phyloP scores from a whole-genome alignment of 2,797 vertebrate species.

The Melanotaenia pygmaea region DNA sequence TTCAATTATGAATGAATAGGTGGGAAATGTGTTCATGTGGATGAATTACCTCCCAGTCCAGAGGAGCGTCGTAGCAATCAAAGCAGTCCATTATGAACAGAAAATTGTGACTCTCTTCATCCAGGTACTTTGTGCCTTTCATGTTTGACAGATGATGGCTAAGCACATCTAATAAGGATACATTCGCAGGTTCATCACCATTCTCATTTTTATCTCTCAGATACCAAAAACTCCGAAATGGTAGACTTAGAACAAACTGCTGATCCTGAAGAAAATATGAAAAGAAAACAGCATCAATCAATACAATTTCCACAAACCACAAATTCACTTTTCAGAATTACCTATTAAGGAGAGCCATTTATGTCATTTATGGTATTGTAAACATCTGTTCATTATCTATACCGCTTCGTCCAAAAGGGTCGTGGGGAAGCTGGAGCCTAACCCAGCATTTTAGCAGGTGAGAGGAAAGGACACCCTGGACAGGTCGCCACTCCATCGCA shows the following conservation, averaged over 20 bases:
- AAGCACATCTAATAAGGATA: constrained; percentile 71
- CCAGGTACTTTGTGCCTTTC: constrained; percentile 56
- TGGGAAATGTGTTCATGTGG: constrained; percentile 14
- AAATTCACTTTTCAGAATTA: background rate
- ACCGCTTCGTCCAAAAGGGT: too few species aligned
- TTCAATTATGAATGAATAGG: background rate
- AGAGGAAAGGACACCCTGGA: too few species aligned
- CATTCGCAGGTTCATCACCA: background rate
- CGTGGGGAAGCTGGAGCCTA: too few species aligned
- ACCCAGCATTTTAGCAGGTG: too few species aligned
- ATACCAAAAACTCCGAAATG: constrained; percentile 59
- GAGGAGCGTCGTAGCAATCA: constrained; percentile 66
- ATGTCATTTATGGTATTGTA: background rate
- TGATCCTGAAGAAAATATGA: constrained; percentile 66
- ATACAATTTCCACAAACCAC: background rate
- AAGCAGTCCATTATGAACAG: constrained; percentile 80
- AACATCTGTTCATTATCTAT: background rate
- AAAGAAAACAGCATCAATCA: background rate
- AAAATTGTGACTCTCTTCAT: constrained; percentile 56
- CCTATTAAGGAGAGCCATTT: background rate
- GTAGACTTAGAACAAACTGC: constrained; percentile 79
- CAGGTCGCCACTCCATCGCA: too few species aligned
- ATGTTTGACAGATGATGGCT: constrained; percentile 49
- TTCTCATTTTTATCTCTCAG: constrained; percentile 40
- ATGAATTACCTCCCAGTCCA: constrained; percentile 75